Evolutionary conservation across 2,113 vertebrate genomes (phyloP).

Genomic region (Sphyrna mokarran): DNA sequence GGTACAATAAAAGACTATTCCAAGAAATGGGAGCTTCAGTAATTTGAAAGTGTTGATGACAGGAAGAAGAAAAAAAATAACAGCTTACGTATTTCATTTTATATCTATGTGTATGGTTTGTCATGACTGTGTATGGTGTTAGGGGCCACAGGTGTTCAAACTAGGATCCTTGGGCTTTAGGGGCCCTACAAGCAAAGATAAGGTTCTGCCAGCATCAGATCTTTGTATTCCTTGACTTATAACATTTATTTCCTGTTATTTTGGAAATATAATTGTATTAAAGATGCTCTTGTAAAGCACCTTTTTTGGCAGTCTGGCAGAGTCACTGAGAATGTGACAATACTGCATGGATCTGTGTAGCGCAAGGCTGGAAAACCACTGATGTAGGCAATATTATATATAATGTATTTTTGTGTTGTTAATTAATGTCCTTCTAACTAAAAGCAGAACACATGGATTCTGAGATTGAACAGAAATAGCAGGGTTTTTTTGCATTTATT

Average conservation of each 20-base stretch:
- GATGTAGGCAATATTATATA: not conserved
- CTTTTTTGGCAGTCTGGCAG: not conserved
- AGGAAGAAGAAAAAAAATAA: not conserved
- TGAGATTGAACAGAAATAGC: slow-evolving; percentile 1
- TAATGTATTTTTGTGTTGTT: not conserved
- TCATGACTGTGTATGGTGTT: not conserved
- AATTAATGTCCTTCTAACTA: not conserved
- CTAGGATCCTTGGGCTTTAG: not conserved
- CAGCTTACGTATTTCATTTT: not conserved
- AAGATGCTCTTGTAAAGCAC: not conserved
- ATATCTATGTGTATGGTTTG: not conserved
- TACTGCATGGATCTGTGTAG: not conserved
- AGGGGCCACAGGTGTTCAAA: not conserved
- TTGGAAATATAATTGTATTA: not conserved
- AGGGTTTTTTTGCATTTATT: not conserved
- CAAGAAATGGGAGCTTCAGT: not conserved
- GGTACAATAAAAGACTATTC: not conserved
- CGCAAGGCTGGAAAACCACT: not conserved
- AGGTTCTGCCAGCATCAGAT: no score
- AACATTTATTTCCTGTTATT: not conserved
- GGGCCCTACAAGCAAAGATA: no score
- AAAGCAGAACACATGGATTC: not conserved
- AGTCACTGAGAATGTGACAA: not conserved
- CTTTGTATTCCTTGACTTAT: not conserved
- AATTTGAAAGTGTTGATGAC: slow-evolving; percentile 12